phyloP scores from a whole-genome alignment of 2,113 vertebrate genomes.

The Heterotis niloticus region DNA sequence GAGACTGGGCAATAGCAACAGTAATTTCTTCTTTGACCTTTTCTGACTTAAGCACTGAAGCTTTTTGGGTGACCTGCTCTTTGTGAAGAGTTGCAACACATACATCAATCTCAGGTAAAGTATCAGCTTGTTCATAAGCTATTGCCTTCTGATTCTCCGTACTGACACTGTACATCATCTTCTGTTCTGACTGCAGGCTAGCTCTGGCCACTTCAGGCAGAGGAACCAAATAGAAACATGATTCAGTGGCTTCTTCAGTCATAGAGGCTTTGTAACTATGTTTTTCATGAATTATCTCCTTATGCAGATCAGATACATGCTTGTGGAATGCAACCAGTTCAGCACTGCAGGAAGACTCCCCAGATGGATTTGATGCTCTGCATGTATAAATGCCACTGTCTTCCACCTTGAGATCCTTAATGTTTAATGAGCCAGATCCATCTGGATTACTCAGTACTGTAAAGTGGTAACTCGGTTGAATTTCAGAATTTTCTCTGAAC shows the following conservation, averaged over 20 bases:
- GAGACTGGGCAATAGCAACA: conserved; percentile 35
- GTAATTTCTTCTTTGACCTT: conserved; percentile 53
- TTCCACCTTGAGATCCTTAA: conserved; percentile 58
- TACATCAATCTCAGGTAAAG: conserved; percentile 47
- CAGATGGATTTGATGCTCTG: conserved; percentile 66
- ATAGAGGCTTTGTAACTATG: conserved; percentile 61
- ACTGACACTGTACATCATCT: conserved; percentile 62
- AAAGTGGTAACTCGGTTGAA: conserved; percentile 57
- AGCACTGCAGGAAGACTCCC: conserved; percentile 65
- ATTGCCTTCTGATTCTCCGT: conserved; percentile 57
- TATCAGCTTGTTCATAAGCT: conserved; percentile 48
- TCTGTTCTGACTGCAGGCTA: conserved; percentile 48
- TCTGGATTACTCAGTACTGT: conserved; percentile 63
- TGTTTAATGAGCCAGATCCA: conserved; percentile 71
- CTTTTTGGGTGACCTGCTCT: conserved; percentile 57
- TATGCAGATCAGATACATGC: conserved; percentile 38
- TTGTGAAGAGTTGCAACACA: conserved; percentile 54
- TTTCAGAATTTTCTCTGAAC: conserved; percentile 68
- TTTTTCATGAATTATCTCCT: conserved; percentile 43
- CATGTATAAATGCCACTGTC: conserved; percentile 73
- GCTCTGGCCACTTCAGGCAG: conserved; percentile 59
- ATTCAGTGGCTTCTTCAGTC: conserved; percentile 65
- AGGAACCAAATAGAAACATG: conserved; percentile 61
- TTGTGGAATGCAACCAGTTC: conserved; percentile 65
- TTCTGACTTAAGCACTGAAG: conserved; percentile 58